Base-by-base conservation (phyloP, 2,113 vertebrate species). In the Tragulus kanchil region DNA sequence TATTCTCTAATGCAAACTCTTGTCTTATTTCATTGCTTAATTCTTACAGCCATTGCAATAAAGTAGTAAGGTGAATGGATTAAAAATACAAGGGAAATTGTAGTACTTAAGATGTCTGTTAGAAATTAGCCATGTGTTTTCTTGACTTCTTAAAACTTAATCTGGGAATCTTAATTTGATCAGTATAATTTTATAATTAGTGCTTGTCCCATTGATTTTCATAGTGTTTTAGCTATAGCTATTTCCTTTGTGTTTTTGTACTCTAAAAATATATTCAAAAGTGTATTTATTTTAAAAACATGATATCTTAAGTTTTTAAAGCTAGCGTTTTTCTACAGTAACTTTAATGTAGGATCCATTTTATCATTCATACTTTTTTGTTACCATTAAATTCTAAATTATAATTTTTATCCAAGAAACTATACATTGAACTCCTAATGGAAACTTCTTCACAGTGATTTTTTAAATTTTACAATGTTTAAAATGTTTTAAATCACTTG, bases 261-360 rank as follows among this genome's bases (percentile, higher is more conserved):
- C 61, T 59, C 19, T 92, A 91, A 90, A 94, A 93, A 50, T 90
- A 78, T 90, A 65, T 94, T 90, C 26, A 71, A 26, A 81, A 67
- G 11, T 87, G 3, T 71, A 10, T 90, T 96, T 97, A 81, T 92
- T 85, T 93, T 61, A 94, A 90, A 94, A 16, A 92, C 19, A 45
- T 69, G n/a, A 94, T 79, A 69, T 59, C n/a, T 93, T 95, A 83
- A 5, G n/a, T 52, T 94, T 97, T 88, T 94, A 25, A 95, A 85
- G 11, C 94, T 95, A 88, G 58, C 95, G 52, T 95, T 92, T 94
- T 95, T 96, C 67, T 48, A 94, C 48, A 87, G 58, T 75, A 82
- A 61, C 28, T 97, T 93, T 86, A 86, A 89, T 86, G 25, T 56
- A 58, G 25, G 36, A 90, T 89, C 16, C 62, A 42, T 86, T 84